phyloP scores from a whole-genome alignment of 2,888 invertebrate species.

The Cynaeus angustus region DNA sequence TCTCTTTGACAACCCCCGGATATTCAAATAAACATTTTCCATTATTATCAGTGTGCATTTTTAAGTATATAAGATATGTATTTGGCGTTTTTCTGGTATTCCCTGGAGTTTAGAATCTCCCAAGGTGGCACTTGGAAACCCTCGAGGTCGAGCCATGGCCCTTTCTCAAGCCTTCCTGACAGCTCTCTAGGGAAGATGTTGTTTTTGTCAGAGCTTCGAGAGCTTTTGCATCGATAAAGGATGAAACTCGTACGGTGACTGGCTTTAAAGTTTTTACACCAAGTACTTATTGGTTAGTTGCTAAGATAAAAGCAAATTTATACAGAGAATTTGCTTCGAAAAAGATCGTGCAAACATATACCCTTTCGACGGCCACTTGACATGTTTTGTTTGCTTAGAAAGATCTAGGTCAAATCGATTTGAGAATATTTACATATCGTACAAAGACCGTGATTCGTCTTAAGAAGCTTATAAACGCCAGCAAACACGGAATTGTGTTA shows the following conservation, averaged over 20 bases:
- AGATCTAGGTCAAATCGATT: slow-evolving; percentile 42
- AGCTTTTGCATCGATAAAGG: slow-evolving; percentile 63
- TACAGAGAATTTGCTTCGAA: slow-evolving; percentile 37
- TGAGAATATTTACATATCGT: slow-evolving; percentile 30
- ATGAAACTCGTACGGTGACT: slow-evolving; percentile 56
- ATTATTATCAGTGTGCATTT: slow-evolving; percentile 38
- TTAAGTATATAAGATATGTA: slow-evolving; percentile 37
- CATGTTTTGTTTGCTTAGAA: slow-evolving; percentile 36
- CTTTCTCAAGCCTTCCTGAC: slow-evolving; percentile 59
- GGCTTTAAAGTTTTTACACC: slow-evolving; percentile 56
- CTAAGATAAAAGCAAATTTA: slow-evolving; percentile 54
- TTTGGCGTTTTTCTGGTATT: slow-evolving; percentile 32
- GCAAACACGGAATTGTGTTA: slow-evolving; percentile 17
- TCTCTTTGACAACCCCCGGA: background rate
- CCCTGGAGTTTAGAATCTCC: slow-evolving; percentile 29
- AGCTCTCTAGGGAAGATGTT: slow-evolving; percentile 62
- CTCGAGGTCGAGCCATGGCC: slow-evolving; percentile 50
- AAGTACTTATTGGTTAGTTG: slow-evolving; percentile 56
- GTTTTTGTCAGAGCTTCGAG: slow-evolving; percentile 64
- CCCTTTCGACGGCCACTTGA: slow-evolving; percentile 33
- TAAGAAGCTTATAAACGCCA: background rate
- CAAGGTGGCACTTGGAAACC: slow-evolving; percentile 47
- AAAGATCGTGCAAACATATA: slow-evolving; percentile 38
- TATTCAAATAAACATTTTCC: slow-evolving; percentile 31
- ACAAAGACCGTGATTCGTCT: slow-evolving; percentile 23